Evolutionary conservation across 30 jellyfish, hydroid and myxozoan genomes (phyloP), one percentile per base, ranked within the genome.

Genomic region (Catostylus mosaicus): DNA sequence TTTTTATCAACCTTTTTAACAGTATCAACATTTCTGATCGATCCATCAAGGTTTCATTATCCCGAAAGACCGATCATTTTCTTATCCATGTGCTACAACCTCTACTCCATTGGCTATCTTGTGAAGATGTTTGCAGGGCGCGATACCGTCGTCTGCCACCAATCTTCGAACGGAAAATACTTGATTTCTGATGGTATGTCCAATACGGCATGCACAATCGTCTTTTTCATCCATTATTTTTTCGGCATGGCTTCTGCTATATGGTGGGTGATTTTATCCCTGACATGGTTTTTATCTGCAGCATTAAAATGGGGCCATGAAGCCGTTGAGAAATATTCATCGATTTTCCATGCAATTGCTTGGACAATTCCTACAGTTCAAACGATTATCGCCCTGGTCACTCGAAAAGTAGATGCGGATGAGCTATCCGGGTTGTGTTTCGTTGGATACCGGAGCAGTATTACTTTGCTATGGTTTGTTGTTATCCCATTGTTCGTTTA

Each of bases 301-400:
- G 98, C 98, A 0, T 46, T 91, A 36, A 91, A 91, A 81, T 91
- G 98, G 98, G 98, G 98, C 23, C 90, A 84, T 68, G 98, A 91
- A 64, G 98, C 98, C n/a, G 94, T 91, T 20, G 96, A 91, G 70
- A 91, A 91, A 51, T 91, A 91, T 47, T 79, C 98, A 6, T 85
- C 98, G 35, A 26, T 91, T 48, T 91, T 91, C 63, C 98, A 91
- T 79, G 94, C 96, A 10, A 30, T 91, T 50, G 94, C 98, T 16
- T 91, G 98, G 98, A 85, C 98, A 4, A 68, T 85, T 14, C 98
- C 98, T 33, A 78, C 98, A 7, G 76, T 91, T 11, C 98, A 84
- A 69, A 91, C 98, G 34, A 85, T 79, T 3, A 79, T 91, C 33
- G 98, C 98, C 19, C 71, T 91, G 73, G 98, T 91, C 34, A 91